Percentiles rank a stretch among this genome's conserved stretches.
Evolutionary conservation across 2,113 vertebrate species (phyloP).

Genomic region (Montifringilla adamsi): DNA sequence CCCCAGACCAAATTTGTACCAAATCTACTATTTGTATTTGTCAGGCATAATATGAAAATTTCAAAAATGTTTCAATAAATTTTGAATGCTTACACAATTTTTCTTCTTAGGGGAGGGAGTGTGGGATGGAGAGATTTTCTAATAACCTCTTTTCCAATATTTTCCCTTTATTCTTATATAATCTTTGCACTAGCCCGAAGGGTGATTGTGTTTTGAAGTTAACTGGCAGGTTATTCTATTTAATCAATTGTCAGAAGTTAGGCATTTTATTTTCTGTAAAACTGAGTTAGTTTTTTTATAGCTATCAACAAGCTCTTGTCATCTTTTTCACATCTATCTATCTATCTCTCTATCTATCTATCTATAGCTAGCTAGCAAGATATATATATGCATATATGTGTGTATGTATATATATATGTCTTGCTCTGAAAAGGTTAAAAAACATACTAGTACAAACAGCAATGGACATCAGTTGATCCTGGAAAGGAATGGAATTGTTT

Average conservation of each 20-base stretch:
- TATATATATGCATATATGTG: too few relatives aligned
- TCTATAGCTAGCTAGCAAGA: neutral
- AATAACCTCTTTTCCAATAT: neutral
- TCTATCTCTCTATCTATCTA: too few relatives aligned
- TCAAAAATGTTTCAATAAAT: neutral
- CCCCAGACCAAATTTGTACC: neutral
- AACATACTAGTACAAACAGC: neutral
- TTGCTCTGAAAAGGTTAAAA: neutral
- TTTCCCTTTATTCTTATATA: neutral
- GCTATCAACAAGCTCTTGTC: neutral
- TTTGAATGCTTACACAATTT: neutral
- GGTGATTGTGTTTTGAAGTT: neutral
- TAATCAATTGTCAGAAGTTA: neutral
- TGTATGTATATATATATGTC: neutral
- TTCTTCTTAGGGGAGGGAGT: accelerated
- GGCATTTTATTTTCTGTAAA: neutral
- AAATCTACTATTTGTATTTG: neutral
- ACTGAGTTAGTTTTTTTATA: neutral
- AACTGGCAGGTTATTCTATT: neutral
- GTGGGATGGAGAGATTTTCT: neutral
- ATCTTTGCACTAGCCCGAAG: neutral
- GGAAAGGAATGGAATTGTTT: neutral
- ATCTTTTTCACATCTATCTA: neutral
- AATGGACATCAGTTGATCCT: neutral
- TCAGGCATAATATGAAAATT: neutral